These are phyloP conservation scores for Lonchura striata DNA, from an alignment of 2,113 vertebrate genomes.

Conservation along the genomic window DNA sequence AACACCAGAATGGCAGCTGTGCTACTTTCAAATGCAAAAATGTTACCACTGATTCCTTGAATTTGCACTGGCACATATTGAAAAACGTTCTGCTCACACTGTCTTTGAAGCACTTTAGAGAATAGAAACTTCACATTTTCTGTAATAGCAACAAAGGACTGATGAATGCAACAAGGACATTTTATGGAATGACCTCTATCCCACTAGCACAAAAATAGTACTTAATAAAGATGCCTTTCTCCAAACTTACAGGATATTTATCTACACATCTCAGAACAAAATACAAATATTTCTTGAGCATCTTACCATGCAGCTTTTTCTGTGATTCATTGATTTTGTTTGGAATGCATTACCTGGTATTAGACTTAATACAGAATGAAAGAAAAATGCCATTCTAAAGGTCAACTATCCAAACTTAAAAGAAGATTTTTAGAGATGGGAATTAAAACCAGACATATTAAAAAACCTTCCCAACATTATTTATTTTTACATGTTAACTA, in stretches of 20 bases:
- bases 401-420: background rate
- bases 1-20: background rate
- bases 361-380: constrained; percentile 10
- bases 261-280: background rate
- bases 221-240: constrained; percentile 5
- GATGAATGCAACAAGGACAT: background rate
- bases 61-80: background rate
- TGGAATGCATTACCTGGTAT: background rate
- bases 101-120: background rate
- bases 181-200: background rate
- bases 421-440: background rate
- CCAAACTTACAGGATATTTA: background rate
- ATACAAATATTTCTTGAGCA: constrained; percentile 17
- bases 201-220: background rate
- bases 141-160: background rate
- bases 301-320: background rate
- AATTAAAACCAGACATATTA: background rate
- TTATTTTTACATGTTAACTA: background rate
- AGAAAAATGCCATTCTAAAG: constrained; percentile 21
- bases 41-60: background rate
- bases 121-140: background rate
- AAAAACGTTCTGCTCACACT: background rate
- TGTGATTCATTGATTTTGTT: background rate
- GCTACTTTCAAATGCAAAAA: background rate
- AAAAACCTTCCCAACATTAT: background rate